phyloP scores from a whole-genome alignment of 1,140 invertebrate species.

The Drosophila teissieri region DNA sequence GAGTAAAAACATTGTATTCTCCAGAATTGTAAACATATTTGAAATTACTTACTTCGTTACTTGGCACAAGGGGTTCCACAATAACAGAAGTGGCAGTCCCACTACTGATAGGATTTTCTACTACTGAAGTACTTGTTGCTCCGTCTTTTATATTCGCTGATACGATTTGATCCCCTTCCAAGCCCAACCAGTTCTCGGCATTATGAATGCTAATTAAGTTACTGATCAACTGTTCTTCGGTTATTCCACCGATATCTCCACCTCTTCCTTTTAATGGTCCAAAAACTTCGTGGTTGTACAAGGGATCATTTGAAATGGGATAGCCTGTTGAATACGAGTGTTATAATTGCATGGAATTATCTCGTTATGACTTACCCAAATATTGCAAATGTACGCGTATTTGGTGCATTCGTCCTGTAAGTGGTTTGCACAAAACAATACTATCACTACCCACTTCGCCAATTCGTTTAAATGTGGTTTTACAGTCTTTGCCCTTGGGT shows the following conservation, averaged over 20 bases:
- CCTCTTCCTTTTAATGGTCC: slow-evolving; percentile 96
- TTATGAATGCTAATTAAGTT: slow-evolving; percentile 96
- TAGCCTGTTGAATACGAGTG: slow-evolving; percentile 77
- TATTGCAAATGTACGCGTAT: slow-evolving; percentile 99
- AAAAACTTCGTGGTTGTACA: slow-evolving; percentile 97
- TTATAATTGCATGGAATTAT: background rate
- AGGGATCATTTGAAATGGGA: slow-evolving; percentile 98
- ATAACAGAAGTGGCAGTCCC: background rate
- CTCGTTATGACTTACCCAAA: slow-evolving; percentile 87
- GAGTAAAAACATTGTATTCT: background rate
- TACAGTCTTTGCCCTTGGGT: slow-evolving; percentile 94
- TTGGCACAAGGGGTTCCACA: background rate
- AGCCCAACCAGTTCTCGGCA: slow-evolving; percentile 96
- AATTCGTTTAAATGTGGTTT: slow-evolving; percentile 94
- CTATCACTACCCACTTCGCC: slow-evolving; percentile 95
- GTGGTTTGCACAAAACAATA: slow-evolving; percentile 96
- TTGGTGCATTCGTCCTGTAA: slow-evolving; percentile 99
- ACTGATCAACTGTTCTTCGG: slow-evolving; percentile 94
- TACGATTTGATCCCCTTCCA: slow-evolving; percentile 94
- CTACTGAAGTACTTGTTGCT: slow-evolving; percentile 85
- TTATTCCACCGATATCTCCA: slow-evolving; percentile 95
- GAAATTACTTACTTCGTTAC: background rate
- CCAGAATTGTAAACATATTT: background rate
- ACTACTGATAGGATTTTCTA: background rate
- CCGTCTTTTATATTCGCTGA: slow-evolving; percentile 86